Base-by-base conservation (phyloP, 2,888 invertebrate genomes). In the Acronicta aceris region DNA sequence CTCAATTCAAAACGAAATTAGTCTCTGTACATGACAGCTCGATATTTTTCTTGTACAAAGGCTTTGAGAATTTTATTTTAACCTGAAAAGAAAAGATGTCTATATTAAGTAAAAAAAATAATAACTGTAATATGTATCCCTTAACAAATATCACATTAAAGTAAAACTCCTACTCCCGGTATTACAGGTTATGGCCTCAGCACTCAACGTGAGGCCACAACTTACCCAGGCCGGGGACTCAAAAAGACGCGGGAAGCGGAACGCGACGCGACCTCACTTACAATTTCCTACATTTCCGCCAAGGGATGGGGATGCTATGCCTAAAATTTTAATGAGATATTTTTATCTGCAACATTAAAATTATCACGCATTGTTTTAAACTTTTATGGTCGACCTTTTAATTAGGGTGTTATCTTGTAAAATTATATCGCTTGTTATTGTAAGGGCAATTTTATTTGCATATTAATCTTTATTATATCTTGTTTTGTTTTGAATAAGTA, bases 261-360 rank as follows among this genome's bases (percentile, higher is more conserved):
- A 71, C 60, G 69, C 51, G 50, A 70, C 53, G 60, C 58, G 56
- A 73, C 63, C 74, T 61, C 63, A 63, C 53, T 73, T 73, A 73
- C 74, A 75, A 73, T 74, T 72, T 75, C 65, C 75, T 59, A 30
- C 52, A 41, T 65, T 72, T 74, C 68, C 69, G 57, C 21, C 2
- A 45, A 55, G 47, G 60, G 60, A 57, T 54, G 46, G 49, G 56
- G 53, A 42, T 21, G 46, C 64, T 68, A 65, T 59, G 55, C 49
- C 67, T 53, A 53, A 71, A 75, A 65, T 62, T 74, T 57, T 55
- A 73, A 75, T 72, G 70, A 70, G 67, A 66, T 69, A 69, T 72
- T 74, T 74, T 74, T 74, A 74, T 74, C 69, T 62, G 43, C 51
- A 48, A 41, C 56, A 70, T 70, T 76, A 71, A 73, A 76, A 73